phyloP scores from a whole-genome alignment of 2,113 vertebrate genomes.

The Perognathus longimembris region DNA sequence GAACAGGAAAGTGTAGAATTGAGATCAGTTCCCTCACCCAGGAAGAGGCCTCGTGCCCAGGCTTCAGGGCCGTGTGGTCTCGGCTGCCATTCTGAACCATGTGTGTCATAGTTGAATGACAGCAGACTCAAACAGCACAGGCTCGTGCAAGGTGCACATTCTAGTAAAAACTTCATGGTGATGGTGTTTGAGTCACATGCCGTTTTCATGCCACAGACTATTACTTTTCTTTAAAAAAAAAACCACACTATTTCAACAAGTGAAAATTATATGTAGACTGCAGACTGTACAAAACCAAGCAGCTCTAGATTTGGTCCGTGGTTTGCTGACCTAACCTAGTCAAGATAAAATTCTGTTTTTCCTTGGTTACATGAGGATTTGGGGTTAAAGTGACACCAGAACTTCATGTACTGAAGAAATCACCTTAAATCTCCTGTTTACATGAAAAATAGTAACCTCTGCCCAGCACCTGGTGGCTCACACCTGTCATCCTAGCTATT shows the following conservation, averaged over 20 bases:
- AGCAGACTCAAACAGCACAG: neutral
- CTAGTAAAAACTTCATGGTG: neutral
- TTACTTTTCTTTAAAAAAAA: neutral
- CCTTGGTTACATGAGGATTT: neutral
- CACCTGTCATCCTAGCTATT: too few relatives aligned
- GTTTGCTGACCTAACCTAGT: neutral
- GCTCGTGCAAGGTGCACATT: neutral
- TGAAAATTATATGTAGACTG: neutral
- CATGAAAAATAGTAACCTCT: neutral
- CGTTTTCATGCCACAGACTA: neutral
- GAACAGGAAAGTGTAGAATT: neutral
- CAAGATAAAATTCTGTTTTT: neutral
- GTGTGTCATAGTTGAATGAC: neutral
- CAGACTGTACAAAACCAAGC: neutral
- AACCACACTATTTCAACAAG: neutral
- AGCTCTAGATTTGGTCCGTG: neutral
- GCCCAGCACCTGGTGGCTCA: too few relatives aligned
- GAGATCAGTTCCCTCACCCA: neutral
- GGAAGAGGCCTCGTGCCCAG: neutral
- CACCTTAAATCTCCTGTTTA: neutral
- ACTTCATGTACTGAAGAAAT: neutral
- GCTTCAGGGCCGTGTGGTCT: neutral
- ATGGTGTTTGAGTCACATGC: slow-evolving; percentile 16
- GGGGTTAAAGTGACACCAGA: neutral
- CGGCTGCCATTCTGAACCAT: neutral